Conservation (phyloP, 2,888 invertebrate genomes). For the Lasius fuliginosus region DNA sequence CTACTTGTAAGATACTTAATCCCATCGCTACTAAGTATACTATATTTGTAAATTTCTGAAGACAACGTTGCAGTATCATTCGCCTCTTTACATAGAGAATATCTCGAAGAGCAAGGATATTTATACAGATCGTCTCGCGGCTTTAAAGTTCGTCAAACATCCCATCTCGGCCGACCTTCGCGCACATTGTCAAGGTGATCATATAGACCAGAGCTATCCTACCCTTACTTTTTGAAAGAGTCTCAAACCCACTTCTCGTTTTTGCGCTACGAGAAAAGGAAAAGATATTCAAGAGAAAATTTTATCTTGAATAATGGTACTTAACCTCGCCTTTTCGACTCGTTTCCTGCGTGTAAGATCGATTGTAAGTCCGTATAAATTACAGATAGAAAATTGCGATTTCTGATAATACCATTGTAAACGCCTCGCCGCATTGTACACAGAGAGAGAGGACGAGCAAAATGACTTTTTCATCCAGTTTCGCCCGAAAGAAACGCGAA, state of each 20-base stretch:
- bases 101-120: background rate
- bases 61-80: background rate
- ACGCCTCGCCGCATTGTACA: slow-evolving; percentile 1
- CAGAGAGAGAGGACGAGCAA: slow-evolving; percentile 1
- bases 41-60: slow-evolving; percentile 2
- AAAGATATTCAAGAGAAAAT: slow-evolving; percentile 27
- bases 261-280: background rate
- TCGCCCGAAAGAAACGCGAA: background rate
- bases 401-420: slow-evolving; percentile 36
- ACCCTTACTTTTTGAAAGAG: slow-evolving; percentile 27
- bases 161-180: background rate
- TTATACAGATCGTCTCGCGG: background rate
- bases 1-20: background rate
- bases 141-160: slow-evolving; percentile 31
- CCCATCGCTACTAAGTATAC: too few species aligned
- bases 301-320: slow-evolving; percentile 34
- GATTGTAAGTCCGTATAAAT: background rate
- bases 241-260: background rate
- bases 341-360: slow-evolving; percentile 33
- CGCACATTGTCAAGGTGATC: slow-evolving; percentile 33
- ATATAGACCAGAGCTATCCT: slow-evolving; percentile 40
- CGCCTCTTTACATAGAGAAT: background rate
- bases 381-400: slow-evolving; percentile 28
- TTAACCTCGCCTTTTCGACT: slow-evolving; percentile 38
- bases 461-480: slow-evolving; percentile 11